Evolutionary conservation across 2,113 vertebrate species (phyloP), one percentile per base, ranked within the genome.

Genomic region (Nanorana parkeri): DNA sequence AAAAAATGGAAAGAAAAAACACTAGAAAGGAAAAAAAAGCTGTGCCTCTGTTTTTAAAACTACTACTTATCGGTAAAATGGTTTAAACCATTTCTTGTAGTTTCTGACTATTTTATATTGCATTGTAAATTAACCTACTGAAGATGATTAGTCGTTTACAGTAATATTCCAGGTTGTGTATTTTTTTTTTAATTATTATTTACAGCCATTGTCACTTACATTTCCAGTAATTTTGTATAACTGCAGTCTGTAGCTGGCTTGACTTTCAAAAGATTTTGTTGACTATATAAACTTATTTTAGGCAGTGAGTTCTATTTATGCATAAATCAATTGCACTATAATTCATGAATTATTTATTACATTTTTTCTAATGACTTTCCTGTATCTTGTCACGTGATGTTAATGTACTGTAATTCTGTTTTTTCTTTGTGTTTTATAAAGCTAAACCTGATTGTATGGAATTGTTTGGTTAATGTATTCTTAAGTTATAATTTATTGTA

Each of bases 241-340:
- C 93, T 94, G n/a, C 60, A 92, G 72, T 75, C 4, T 92, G 91
- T 95, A 93, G 92, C 90, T 92, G 95, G 93, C 93, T 96, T 96
- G 93, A 93, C 94, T 95, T 91, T 92, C 94, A 93, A 94, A 93
- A 93, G 90, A 94, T 93, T 94, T 93, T 93, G 91, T 93, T 81
- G 93, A 94, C 41, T 47, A 93, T 94, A 91, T 91, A 84, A 92
- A 95, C 93, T 87, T 88, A 93, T 91, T 93, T 93, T 92, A 93
- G 90, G 90, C 93, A 93, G 95, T 96, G 93, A 91, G 93, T 94
- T 96, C 94, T 94, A 94, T 97, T 97, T 97, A 98, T 99, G 94
- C 96, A 96, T 97, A 95, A 95, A 95, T 96, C 91, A 94, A 94
- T 95, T 98, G 96, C 96, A 98, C 96, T 98, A 96, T 96, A 92